Evolutionary conservation across 2,888 invertebrate genomes (phyloP).

Genomic region (Chromoteleia sp.): DNA sequence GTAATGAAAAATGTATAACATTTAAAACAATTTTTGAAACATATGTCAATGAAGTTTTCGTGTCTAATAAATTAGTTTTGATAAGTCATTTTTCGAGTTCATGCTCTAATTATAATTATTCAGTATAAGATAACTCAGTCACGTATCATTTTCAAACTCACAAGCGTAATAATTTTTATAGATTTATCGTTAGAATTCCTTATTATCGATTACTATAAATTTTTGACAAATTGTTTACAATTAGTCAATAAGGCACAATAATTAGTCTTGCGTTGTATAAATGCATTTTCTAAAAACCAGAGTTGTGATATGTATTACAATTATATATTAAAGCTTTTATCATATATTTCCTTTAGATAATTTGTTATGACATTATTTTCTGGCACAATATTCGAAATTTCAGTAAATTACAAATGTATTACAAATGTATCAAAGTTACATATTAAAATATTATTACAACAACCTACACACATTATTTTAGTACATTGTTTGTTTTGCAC

Average conservation of each 20-base stretch:
- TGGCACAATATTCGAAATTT: background rate
- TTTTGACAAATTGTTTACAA: constrained; percentile 65
- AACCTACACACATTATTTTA: background rate
- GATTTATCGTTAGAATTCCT: constrained; percentile 14
- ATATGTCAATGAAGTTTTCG: too few relatives aligned
- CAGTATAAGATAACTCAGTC: constrained; percentile 50
- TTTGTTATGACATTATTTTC: too few relatives aligned
- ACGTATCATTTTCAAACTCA: constrained; percentile 35
- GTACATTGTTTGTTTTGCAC: background rate
- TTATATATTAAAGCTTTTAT: too few relatives aligned
- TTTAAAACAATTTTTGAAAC: too few relatives aligned
- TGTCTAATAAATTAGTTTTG: background rate
- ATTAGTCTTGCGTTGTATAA: constrained; percentile 61
- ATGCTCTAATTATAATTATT: constrained; percentile 32
- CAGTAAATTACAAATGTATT: background rate
- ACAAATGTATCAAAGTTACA: background rate
- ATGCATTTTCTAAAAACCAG: constrained; percentile 40
- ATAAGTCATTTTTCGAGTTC: constrained; percentile 33
- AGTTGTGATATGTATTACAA: background rate
- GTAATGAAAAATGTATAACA: background rate
- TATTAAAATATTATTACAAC: constrained; percentile 1
- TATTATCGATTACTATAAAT: constrained; percentile 30
- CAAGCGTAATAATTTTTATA: constrained; percentile 40
- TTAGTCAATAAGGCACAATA: constrained; percentile 63
- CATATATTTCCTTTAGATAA: too few relatives aligned